A percentile compares a stretch with the other conserved stretches of the same genome.
Evolutionary conservation across 2,888 invertebrate genomes (phyloP).

Genomic region (Tolmerus cingulatus): DNA sequence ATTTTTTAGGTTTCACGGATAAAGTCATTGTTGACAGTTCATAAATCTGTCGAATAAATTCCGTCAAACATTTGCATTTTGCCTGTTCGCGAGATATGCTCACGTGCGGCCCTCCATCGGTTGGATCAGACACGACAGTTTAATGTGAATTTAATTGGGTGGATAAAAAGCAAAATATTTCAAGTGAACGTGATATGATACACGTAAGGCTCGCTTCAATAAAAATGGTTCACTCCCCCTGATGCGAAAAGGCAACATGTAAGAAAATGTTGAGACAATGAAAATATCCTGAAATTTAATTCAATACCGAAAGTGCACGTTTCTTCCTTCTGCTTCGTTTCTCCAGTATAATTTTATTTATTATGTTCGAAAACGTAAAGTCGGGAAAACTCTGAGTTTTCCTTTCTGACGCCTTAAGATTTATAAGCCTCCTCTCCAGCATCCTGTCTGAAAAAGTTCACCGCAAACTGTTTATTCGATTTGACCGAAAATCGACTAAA

Average conservation of each 20-base stretch:
- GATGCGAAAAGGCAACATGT: neutral
- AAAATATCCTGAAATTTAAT: neutral
- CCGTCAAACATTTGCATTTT: neutral
- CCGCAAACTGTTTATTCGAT: neutral
- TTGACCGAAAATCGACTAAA: neutral
- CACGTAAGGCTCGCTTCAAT: neutral
- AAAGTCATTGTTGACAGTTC: neutral
- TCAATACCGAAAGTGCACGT: neutral
- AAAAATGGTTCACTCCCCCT: neutral
- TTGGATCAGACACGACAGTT: neutral
- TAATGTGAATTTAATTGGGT: neutral
- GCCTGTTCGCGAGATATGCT: neutral
- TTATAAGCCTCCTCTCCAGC: neutral
- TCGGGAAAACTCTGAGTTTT: neutral
- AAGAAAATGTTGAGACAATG: neutral
- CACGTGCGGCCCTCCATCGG: neutral
- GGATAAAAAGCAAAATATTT: neutral
- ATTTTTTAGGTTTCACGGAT: neutral
- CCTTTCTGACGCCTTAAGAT: neutral
- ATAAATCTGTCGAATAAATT: neutral
- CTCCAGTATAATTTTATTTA: neutral
- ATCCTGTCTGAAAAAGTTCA: neutral
- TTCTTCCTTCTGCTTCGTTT: neutral
- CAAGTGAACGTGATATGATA: neutral
- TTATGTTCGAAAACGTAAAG: neutral